phyloP scores from a whole-genome alignment of 2,888 invertebrate species.

The Nomada ruficornis region DNA sequence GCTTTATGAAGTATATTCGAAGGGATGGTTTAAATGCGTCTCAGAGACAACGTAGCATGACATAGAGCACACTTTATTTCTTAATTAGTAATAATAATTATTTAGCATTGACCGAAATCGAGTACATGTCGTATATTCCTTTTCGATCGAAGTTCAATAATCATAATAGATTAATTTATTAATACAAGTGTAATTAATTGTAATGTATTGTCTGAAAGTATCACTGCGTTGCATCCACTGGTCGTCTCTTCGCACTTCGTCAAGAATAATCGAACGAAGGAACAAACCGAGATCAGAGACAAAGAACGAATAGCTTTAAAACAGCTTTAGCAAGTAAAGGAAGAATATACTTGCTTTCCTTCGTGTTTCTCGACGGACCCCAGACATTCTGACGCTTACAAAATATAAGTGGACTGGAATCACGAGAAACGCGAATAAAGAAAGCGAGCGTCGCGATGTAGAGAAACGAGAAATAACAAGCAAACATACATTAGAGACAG shows the following conservation, averaged over 20 bases:
- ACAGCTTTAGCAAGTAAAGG: not conserved
- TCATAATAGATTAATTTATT: constrained; percentile 82
- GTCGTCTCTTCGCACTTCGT: constrained; percentile 70
- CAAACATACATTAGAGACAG: not conserved
- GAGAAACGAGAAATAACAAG: not conserved
- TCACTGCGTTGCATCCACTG: constrained; percentile 83
- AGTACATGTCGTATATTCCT: constrained; percentile 75
- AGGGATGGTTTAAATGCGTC: not conserved
- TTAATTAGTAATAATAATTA: constrained; percentile 83
- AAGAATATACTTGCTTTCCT: constrained; percentile 22
- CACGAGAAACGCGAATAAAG: constrained; percentile 48
- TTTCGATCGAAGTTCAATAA: constrained; percentile 80
- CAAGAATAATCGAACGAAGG: constrained; percentile 50
- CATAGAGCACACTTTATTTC: constrained; percentile 84
- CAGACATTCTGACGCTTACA: constrained; percentile 70
- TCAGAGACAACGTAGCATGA: constrained; percentile 66
- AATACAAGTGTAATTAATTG: constrained; percentile 83
- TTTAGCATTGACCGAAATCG: constrained; percentile 83
- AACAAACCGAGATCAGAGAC: constrained; percentile 23
- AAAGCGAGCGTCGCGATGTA: not conserved
- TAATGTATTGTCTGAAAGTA: constrained; percentile 84
- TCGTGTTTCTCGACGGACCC: constrained; percentile 41
- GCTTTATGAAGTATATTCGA: not conserved
- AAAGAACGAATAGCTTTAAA: not conserved
- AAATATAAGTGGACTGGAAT: constrained; percentile 70